Percentiles rank a stretch among this genome's conserved stretches.
phyloP scores from a whole-genome alignment of 2,113 vertebrate species.

The Benitochromis conjunctus region DNA sequence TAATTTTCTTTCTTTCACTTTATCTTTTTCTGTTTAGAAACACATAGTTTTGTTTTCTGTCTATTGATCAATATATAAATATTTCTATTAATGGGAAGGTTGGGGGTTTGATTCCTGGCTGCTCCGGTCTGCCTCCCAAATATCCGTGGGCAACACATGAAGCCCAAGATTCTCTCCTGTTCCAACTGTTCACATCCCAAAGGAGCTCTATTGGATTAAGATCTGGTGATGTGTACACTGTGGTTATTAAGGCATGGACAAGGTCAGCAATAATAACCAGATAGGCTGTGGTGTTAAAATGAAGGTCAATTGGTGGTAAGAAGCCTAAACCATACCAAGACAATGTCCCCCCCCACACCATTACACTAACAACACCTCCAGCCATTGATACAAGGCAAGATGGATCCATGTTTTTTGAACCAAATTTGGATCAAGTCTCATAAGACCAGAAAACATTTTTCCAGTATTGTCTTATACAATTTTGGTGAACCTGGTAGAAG shows the following conservation, averaged over 20 bases:
- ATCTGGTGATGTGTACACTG: background rate
- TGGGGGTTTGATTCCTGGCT: background rate
- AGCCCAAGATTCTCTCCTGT: background rate
- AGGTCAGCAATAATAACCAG: background rate
- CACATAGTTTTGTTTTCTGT: background rate
- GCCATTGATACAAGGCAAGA: background rate
- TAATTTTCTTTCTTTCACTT: background rate
- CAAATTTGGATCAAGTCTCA: background rate
- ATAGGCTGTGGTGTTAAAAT: background rate
- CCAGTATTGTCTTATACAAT: background rate
- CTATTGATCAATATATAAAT: background rate
- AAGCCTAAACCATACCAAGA: background rate
- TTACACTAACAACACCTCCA: background rate
- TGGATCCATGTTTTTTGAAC: background rate
- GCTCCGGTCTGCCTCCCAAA: background rate
- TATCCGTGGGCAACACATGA: background rate
- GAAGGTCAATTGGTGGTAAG: background rate
- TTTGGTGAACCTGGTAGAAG: background rate
- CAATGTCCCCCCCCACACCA: background rate
- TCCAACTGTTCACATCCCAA: background rate
- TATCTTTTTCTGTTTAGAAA: background rate
- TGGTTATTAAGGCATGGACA: background rate
- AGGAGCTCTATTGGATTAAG: background rate
- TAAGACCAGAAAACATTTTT: background rate
- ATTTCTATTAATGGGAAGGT: background rate